Percentiles rank a stretch among this genome's conserved stretches.
Evolutionary conservation across 2,113 vertebrate species (phyloP).

Genomic region (Chrysemys picta): DNA sequence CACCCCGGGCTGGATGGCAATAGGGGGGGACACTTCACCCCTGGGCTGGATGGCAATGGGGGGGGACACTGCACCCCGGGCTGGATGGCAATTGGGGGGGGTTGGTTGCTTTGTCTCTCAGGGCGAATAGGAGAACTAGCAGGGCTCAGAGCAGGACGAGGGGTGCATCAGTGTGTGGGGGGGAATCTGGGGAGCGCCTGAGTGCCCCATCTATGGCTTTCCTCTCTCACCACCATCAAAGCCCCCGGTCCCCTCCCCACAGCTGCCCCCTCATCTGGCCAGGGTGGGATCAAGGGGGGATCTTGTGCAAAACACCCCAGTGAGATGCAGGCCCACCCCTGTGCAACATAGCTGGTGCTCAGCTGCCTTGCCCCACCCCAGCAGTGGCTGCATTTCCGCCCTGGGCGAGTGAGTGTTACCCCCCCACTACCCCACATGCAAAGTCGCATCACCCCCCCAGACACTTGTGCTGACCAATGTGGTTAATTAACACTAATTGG

Average conservation of each 20-base stretch:
- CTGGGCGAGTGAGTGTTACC: background rate
- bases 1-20: too few relatives aligned
- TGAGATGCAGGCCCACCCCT: background rate
- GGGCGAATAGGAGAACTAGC: fast-evolving
- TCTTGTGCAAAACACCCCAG: background rate
- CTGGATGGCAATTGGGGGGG: too few relatives aligned
- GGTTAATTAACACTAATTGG: background rate
- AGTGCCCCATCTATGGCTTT: too few relatives aligned
- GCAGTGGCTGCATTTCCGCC: background rate
- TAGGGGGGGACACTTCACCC: too few relatives aligned
- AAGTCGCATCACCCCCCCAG: too few relatives aligned
- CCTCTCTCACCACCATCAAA: background rate
- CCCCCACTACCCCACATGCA: background rate
- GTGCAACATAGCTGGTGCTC: background rate
- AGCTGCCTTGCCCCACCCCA: background rate
- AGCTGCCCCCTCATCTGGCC: background rate
- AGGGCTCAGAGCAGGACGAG: background rate
- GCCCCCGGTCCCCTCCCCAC: too few relatives aligned
- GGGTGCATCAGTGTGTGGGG: background rate
- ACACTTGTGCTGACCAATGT: background rate
- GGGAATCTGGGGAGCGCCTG: background rate
- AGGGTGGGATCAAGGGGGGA: background rate
- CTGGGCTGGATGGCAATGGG: too few relatives aligned
- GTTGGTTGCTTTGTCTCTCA: background rate
- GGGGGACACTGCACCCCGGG: too few relatives aligned